Evolutionary conservation across 1,140 invertebrate genomes (phyloP), one percentile per base, ranked within the genome.

Genomic region (Matsumurasca onukii): DNA sequence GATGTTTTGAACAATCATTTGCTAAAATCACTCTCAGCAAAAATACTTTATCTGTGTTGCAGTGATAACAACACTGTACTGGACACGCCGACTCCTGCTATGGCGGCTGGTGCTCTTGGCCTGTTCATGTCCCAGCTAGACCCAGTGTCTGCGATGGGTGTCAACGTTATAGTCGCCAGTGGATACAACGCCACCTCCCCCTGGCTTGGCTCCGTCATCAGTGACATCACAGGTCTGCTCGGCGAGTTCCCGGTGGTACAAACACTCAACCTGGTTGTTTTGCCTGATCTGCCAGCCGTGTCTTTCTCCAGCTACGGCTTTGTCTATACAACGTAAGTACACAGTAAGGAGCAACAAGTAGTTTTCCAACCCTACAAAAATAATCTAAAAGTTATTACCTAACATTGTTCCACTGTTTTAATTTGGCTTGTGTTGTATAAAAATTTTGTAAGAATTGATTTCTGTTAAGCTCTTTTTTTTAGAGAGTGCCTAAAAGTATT

Each of bases 281-380:
- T 59, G 2, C 55, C 55, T 22, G 55, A 59, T n/a, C 3, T 5
- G 24, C 5, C n/a, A 25, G 13, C 12, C 3, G 12, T 27, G 13
- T 2, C 55, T 29, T 59, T 59, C 25, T 59, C 55, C 5, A 27
- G 22, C 5, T 27, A 22, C 30, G 55, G 55, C 22, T 27, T 59
- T n/a, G 55, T 59, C 15, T 59, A 22, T 59, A 59, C 55, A 22
- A 59, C 24, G 55, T 59, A 59, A 51, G n/a, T n/a, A 20, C n/a
- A 22, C 5, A 51, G 49, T 5, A 5, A 20, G 49, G n/a, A 51
- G 49, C 9, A 45, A 12, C n/a, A 9, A 45, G 9, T n/a, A 9
- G n/a, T 12, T 45, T 45, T 12, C 39, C 9, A 45, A 12, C 39
- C 9, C 39, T 12, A 45, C 9, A 9, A 45, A 45, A 45, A 9